A percentile compares a stretch with the other conserved stretches of the same genome.
phyloP scores from a whole-genome alignment of 1,140 invertebrate genomes.

The Drosophila biarmipes region DNA sequence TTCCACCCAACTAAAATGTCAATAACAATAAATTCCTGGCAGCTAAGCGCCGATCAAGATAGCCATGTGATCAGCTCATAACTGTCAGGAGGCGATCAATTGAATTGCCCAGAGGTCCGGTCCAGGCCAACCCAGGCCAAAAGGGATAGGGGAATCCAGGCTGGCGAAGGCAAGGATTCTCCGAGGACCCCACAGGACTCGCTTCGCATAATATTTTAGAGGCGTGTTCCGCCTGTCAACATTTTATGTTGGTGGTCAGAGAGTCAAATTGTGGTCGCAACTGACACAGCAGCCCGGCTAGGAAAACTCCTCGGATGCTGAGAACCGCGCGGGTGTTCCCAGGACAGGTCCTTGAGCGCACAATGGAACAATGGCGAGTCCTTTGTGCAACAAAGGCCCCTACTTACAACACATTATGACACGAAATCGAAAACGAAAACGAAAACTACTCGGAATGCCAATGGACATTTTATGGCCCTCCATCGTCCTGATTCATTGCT shows the following conservation, averaged over 20 bases:
- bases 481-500: conserved; percentile 74
- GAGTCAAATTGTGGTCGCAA: conserved; percentile 72
- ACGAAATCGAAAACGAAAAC: conserved; percentile 55
- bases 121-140: background rate
- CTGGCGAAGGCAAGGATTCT: conserved; percentile 19
- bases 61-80: conserved; percentile 67
- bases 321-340: conserved; percentile 72
- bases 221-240: conserved; percentile 83
- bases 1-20: conserved; percentile 74
- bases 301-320: conserved; percentile 39
- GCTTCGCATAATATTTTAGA: conserved; percentile 76
- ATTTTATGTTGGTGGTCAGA: conserved; percentile 82
- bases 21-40: conserved; percentile 80
- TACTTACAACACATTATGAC: conserved; percentile 83
- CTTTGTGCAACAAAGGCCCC: conserved; percentile 71
- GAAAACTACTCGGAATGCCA: conserved; percentile 43
- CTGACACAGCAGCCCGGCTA: conserved; percentile 48
- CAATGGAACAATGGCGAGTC: conserved; percentile 66
- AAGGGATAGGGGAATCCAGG: conserved; percentile 4
- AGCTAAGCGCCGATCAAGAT: conserved; percentile 59
- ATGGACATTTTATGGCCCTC: conserved; percentile 58
- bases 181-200: conserved; percentile 67
- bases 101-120: conserved; percentile 53
- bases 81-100: conserved; percentile 75
- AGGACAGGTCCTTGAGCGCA: conserved; percentile 66